Evolutionary conservation across 1,140 invertebrate genomes (phyloP).

Genomic region (Aleiodes sp.): DNA sequence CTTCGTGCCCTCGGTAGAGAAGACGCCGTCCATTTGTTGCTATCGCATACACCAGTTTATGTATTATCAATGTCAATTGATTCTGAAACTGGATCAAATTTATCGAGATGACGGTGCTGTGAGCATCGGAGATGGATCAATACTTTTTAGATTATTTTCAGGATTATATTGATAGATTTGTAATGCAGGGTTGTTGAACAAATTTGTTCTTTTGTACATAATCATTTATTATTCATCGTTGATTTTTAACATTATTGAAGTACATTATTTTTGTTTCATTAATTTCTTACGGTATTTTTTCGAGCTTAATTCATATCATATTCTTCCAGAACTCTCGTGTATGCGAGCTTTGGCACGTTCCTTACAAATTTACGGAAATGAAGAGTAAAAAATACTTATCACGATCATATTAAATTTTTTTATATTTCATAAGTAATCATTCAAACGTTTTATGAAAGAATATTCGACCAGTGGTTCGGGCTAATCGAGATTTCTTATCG

Average conservation of each 20-base stretch:
- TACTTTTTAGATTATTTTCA: conserved; percentile 28
- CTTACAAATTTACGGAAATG: too few species aligned
- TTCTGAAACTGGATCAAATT: conserved; percentile 63
- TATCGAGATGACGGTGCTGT: conserved; percentile 64
- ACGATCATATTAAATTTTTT: too few species aligned
- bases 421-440: too few species aligned
- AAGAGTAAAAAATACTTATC: too few species aligned
- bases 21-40: conserved; percentile 57
- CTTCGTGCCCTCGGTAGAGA: conserved; percentile 59
- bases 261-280: too few species aligned
- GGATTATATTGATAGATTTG: neutral
- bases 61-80: conserved; percentile 54
- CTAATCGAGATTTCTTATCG: too few species aligned
- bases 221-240: neutral
- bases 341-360: too few species aligned
- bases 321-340: neutral
- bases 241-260: conserved; percentile 5
- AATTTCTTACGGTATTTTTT: too few species aligned
- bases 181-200: conserved; percentile 26
- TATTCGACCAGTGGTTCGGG: too few species aligned
- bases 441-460: too few species aligned
- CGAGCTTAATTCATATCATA: too few species aligned
- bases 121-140: conserved; percentile 35
- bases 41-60: conserved; percentile 58
- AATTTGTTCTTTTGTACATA: conserved; percentile 29